Evolutionary conservation across 2,113 vertebrate genomes (phyloP).

Genomic region (Notiomystis cincta): DNA sequence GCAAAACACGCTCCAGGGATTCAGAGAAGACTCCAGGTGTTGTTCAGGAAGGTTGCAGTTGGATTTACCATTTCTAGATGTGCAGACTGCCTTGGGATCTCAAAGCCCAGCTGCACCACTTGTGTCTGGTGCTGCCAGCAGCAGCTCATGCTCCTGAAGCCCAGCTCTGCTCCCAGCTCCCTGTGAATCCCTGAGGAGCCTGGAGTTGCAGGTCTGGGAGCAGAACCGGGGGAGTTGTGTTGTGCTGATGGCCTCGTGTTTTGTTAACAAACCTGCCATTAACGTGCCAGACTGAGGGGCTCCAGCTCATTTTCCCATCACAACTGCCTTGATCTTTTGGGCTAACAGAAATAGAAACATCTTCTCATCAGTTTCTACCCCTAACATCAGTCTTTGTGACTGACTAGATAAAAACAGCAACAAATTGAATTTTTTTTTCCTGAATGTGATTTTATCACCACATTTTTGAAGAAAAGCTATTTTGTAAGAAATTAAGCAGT

Average conservation of each 20-base stretch:
- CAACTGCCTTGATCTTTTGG: slow-evolving; percentile 13
- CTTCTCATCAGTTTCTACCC: background rate
- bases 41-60: background rate
- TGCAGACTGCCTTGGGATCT: background rate
- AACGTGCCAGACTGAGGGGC: slow-evolving; percentile 1
- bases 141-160: background rate
- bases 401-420: background rate
- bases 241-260: background rate
- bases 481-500: background rate
- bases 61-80: background rate
- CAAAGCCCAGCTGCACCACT: background rate
- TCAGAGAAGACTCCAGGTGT: background rate
- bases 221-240: background rate
- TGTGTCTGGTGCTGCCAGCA: background rate
- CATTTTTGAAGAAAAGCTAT: background rate
- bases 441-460: background rate
- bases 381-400: background rate
- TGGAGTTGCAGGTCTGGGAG: slow-evolving; percentile 9
- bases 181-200: background rate
- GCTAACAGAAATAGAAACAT: background rate
- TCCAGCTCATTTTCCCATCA: slow-evolving; percentile 5
- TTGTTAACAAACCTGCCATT: slow-evolving; percentile 40
- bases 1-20: background rate
- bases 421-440: background rate
- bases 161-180: background rate